Base-by-base conservation (phyloP, 2,888 invertebrate genomes). In the Lepidochrysops patricia region DNA sequence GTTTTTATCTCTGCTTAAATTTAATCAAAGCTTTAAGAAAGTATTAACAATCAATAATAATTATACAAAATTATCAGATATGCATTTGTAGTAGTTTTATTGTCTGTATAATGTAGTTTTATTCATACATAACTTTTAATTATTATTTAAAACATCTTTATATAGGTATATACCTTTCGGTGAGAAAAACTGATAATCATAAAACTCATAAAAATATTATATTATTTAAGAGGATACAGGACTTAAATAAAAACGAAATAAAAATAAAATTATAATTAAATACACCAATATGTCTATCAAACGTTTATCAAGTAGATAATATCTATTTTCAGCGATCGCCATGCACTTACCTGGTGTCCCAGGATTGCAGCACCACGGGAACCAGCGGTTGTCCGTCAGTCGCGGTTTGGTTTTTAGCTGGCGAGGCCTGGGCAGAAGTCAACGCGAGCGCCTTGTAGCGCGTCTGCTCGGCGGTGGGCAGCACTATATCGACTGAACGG, bases 401-500 rank as follows among this genome's bases (percentile, higher is more conserved):
- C 29, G 66, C 70, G 60, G 74, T 73, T 37, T 72, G 72, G 60
- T 72, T 75, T 25, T 70, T 67, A 27, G 77, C 69, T 2, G 77
- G 71, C 27, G 79, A 69, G 25, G 70, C 75, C 66, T 83, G 85
- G 29, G 91, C 86, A 23, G 92, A 91, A 25, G 93, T 91, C 81
- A 94, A 88, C 57, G 94, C 92, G 67, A 96, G 82, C n/a, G 96
- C 95, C 72, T 96, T 96, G 80, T 96, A 96, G 66, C 95, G 91
- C 27, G 95, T 94, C 81, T 96, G 95, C 72, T 95, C 94, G 63
- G 95, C 94, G 7, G 96, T 96, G 27, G 96, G 96, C 67, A 97
- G 84, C 57, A 96, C 96, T 72, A 96, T 96, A 82, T 96, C 96
- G 63, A 96, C 96, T 54, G 96, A 96, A 64, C 95, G 91, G 34